Evolutionary conservation across 2,888 invertebrate species (phyloP), one percentile per base, ranked within the genome.

Genomic region (Sceliomorpha sp.): DNA sequence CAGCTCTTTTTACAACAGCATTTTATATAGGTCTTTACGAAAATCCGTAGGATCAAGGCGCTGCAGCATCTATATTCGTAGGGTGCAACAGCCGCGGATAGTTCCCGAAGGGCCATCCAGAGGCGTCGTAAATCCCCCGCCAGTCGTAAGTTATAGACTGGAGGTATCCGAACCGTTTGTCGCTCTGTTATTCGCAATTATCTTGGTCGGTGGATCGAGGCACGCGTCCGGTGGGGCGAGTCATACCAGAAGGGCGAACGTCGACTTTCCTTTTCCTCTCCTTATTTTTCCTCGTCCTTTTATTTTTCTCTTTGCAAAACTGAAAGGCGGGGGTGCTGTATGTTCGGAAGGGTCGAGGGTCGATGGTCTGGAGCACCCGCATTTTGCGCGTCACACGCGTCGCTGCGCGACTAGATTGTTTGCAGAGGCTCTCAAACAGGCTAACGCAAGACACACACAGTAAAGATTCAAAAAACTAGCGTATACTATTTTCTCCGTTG

Each of bases 311-410:
- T 39, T n/a, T n/a, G n/a, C n/a, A 71, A 64, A 71, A 66, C 68
- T 48, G 42, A 67, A 68, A 66, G 71, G 70, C 27, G 48, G 69
- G 64, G 72, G 69, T 60, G 72, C 42, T 58, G 47, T 50, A 24
- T 59, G 56, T 34, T 58, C 50, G 39, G 42, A 56, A 74, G 75
- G 76, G 78, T 76, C 74, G 77, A 80, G 82, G 83, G 80, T 84
- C 81, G 86, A 85, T 82, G 83, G 79, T 84, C 86, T 81, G 81
- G 70, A 80, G 81, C 80, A 78, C 86, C 88, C 88, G 88, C 86
- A 87, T 87, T 88, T 88, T 88, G 88, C 88, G 82, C 85, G 88
- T 88, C 87, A 87, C 77, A 88, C 87, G 88, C 87, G 85, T 87
- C 87, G 88, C 85, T 87, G 87, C 76, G 68, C 85, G 79, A 86